A percentile compares a stretch with the other conserved stretches of the same genome.
Evolutionary conservation across 2,113 vertebrate genomes (phyloP).

Genomic region (Diadophis punctatus): DNA sequence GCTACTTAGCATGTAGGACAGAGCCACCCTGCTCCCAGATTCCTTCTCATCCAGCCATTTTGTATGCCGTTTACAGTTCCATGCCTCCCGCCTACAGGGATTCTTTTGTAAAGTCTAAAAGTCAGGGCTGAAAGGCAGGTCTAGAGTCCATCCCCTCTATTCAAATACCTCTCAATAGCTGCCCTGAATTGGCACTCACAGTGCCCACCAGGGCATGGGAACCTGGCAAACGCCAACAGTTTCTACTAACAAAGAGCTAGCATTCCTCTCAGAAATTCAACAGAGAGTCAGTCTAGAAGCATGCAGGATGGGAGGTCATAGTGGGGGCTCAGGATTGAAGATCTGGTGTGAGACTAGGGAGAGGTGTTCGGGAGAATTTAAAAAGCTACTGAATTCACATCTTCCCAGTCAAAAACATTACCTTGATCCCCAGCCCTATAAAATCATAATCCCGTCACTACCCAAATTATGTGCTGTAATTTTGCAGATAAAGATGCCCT

Average conservation of each 20-base stretch:
- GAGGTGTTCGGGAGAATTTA: not conserved
- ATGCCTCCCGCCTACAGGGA: constrained; percentile 13
- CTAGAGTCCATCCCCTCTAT: constrained; percentile 26
- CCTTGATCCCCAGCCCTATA: not conserved
- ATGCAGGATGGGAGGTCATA: not conserved
- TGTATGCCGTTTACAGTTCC: constrained; percentile 6
- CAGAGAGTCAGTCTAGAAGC: not conserved
- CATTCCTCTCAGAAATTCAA: not conserved
- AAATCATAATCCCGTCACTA: not conserved
- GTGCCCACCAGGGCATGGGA: constrained; percentile 26
- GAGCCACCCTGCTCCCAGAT: not conserved
- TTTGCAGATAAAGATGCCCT: not conserved
- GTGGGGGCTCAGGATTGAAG: not conserved
- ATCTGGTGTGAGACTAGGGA: not conserved
- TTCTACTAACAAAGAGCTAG: not conserved
- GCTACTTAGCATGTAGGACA: constrained; percentile 19
- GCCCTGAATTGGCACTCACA: constrained; percentile 24
- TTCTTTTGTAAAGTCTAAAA: constrained; percentile 34
- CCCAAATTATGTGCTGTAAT: not conserved
- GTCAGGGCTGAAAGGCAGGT: constrained; percentile 34
- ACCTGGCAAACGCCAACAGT: constrained; percentile 24
- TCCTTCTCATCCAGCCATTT: constrained; percentile 6
- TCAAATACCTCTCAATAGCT: constrained; percentile 30
- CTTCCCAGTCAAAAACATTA: not conserved
- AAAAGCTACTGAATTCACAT: not conserved